Base-by-base conservation (phyloP, 2,113 vertebrate genomes). In the Anser brachyrhynchus region DNA sequence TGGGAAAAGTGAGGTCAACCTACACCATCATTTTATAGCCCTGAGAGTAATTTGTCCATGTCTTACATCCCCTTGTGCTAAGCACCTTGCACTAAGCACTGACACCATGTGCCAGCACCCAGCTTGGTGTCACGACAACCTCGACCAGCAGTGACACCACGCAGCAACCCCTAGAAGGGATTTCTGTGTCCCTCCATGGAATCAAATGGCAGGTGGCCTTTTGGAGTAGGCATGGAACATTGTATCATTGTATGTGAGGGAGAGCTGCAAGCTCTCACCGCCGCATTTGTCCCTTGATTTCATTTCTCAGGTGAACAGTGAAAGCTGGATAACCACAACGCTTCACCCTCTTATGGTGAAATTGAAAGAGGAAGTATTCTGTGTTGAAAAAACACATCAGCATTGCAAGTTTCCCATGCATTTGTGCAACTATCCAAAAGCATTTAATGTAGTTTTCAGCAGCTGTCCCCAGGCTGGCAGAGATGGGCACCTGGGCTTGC, bases 171-270 rank as follows among this genome's bases (percentile, higher is more conserved):
- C 58, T 35, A 29, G 6, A 41, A 51, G 35, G 59, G 43, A 20
- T 67, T 51, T 51, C 61, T 1, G 3, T 8, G 28, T 17, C 13
- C 17, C 33, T 13, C 13, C 39, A 17, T 33, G 20, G 35, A 44
- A 37, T 10, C 25, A 33, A 16, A 3, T 12, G 4, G 13, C 0
- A 2, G 44, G 13, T 9, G 57, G 33, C 8, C 5, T 2, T 49
- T 9, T 37, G 39, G 39, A n/a, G 28, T 39, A 8, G 28, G 4
- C 46, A 39, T 28, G 75, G 9, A 49, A 49, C 33, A 21, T 9
- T 49, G 31, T 4, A 3, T 54, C 33, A 21, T 9, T 49, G 31
- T 4, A 3, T 54, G 13, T 9, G 20, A 25, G 41, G 25, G 12
- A 67, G 35, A 82, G 28, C 21, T 54, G 6, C 13, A 22, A 61